Base-by-base conservation (phyloP, 2,797 vertebrate species). In the Valencia hispanica region DNA sequence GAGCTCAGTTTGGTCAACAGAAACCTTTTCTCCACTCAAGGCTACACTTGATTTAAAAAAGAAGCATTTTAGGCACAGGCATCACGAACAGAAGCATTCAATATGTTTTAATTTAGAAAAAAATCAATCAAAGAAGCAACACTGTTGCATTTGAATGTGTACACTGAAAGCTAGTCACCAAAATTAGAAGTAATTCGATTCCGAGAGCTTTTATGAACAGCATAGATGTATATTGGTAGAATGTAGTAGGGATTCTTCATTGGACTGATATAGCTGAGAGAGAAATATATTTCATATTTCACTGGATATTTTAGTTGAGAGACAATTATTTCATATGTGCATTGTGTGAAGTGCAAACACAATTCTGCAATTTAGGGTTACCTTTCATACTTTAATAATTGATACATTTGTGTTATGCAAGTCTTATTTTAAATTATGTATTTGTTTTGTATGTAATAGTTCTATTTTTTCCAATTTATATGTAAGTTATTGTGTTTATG, bases 101-200 rank as follows among this genome's bases (percentile, higher is more conserved):
- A 70, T 68, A 32, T 72, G 41, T 47, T 68, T 53, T 63, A n/a
- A 66, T 61, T 70, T 65, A 74, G 55, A 70, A 22, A 81, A 63
- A 79, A 63, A 61, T 73, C 73, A 72, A 78, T 65, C 71, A 70
- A 86, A 73, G 81, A 86, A 82, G 83, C 59, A 85, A 81, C 70
- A 78, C 77, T 61, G 53, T 36, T 74, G 73, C 72, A 75, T 70
- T 78, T 80, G 70, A 61, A 72, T 82, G 45, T 72, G 70, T 36
- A 76, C 61, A 81, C 77, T 87, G 78, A 88, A 83, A 86, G 86
- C 82, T 89, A 86, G 93, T 91, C 86, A 88, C 88, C 80, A 80
- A 79, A 73, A 81, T 76, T 74, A 78, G 70, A 84, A 79, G 85
- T 90, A 92, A 93, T 91, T 92, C 82, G 85, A 90, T 89, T 94